A percentile compares a stretch with the other conserved stretches of the same genome.
Conservation (phyloP, 2,888 invertebrate species). For the Anthophora plumipes region DNA sequence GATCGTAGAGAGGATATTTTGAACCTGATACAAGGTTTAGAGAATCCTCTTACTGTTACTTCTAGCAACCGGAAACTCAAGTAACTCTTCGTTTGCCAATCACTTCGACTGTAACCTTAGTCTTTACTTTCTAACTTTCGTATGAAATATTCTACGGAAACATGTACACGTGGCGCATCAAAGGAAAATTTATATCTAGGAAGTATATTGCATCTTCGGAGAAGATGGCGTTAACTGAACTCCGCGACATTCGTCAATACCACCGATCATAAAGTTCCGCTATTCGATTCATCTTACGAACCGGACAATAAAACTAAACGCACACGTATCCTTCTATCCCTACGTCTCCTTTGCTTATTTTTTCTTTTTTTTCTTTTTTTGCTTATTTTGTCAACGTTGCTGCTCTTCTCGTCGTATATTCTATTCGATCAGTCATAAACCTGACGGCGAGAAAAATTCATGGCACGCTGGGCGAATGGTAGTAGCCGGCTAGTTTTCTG, state of each 20-base stretch:
- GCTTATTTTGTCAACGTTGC: neutral
- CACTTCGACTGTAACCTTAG: neutral
- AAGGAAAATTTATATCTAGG: constrained; percentile 8
- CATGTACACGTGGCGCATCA: neutral
- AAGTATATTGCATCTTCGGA: neutral
- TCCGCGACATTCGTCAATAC: constrained; percentile 15
- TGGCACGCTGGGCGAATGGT: constrained; percentile 32
- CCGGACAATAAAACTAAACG: constrained; percentile 39
- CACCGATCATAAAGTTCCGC: constrained; percentile 21
- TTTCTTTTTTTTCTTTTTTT: neutral
- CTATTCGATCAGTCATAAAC: constrained; percentile 48
- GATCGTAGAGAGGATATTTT: neutral
- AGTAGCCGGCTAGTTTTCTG: constrained; percentile 42
- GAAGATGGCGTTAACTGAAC: neutral
- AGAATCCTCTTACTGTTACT: neutral
- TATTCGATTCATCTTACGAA: constrained; percentile 13
- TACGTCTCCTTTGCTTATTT: too few relatives aligned
- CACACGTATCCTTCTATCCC: neutral
- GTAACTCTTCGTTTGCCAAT: neutral
- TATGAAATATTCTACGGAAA: neutral
- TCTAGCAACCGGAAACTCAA: neutral
- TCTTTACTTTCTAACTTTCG: neutral
- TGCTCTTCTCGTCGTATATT: constrained; percentile 8
- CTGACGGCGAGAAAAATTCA: constrained; percentile 40
- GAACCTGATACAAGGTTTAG: neutral